Base-by-base conservation (phyloP, 1,140 invertebrate species). In the Penaeus indicus region DNA sequence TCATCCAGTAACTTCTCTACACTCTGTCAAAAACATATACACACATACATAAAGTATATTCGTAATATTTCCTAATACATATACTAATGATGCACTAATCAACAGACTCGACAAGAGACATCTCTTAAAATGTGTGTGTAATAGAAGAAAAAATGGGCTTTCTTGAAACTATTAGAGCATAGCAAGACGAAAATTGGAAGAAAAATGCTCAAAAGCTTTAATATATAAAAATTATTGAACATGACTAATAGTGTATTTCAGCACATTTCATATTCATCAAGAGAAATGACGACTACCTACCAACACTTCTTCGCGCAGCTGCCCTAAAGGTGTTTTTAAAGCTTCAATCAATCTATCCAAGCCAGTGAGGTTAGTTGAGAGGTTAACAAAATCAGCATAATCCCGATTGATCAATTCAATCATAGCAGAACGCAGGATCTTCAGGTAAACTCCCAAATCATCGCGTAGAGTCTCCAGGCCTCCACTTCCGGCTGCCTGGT, bases 321-420 rank as follows among this genome's bases (percentile, higher is more conserved):
- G 95, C 61, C 95, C 95, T 62, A 98, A 93, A 32, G 97, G 97
- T 75, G 93, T 92, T 92, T 96, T 95, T 84, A 98, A 94, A 91
- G 95, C 96, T 85, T 95, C 94, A 85, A 99, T 97, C 10, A 95
- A 95, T 92, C 97, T 96, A 93, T 98, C 97, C 80, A 98, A 94
- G 1, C 97, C 97, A 92, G 98, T 97, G 89, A 99, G 93, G 93
- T 98, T 98, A 32, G 97, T 97, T 54, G 98, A 99, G 64, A 99
- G 93, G 93, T 98, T 98, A 13, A 99, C 97, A 94, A 99, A 99
- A 93, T 99, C 98, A 5, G 96, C 96, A 94, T 99, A 99, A 92
- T 99, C 98, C 92, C 98, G 97, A 93, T 99, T 99, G 86, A 99
- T 99, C 0, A 99, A 94, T 93, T 99, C 97, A 90, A 99, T 97